These are phyloP conservation scores for Upupa epops DNA, from an alignment of 2,113 vertebrate genomes.

Conservation along the genomic window DNA sequence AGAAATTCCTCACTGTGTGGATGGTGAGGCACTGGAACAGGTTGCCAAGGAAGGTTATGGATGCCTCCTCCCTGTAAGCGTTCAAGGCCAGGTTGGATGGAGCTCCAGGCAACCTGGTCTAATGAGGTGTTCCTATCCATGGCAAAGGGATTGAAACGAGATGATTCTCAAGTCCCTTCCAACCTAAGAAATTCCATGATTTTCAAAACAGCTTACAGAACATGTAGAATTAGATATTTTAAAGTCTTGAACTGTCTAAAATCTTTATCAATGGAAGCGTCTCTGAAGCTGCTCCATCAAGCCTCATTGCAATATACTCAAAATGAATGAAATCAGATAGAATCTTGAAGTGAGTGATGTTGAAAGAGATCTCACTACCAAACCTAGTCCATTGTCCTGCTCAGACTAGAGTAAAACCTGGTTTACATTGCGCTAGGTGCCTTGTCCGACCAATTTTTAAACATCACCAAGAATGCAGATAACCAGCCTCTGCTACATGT, in stretches of 20 bases:
- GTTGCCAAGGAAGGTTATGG: no score
- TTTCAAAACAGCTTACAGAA: not conserved
- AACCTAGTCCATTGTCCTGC: not conserved
- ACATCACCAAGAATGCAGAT: not conserved
- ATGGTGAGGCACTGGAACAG: no score
- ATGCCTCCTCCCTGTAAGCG: no score
- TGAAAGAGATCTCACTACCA: not conserved
- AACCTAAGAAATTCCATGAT: no score
- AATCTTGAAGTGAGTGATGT: not conserved
- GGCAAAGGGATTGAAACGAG: no score
- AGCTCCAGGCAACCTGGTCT: no score
- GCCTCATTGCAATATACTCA: not conserved
- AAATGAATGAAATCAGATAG: not conserved
- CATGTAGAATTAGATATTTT: not conserved
- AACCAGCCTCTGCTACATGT: not conserved
- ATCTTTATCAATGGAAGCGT: not conserved
- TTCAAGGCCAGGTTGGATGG: no score
- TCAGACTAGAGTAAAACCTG: not conserved
- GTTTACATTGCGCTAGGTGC: not conserved
- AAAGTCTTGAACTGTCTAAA: not conserved
- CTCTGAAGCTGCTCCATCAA: not conserved
- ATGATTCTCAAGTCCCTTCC: no score
- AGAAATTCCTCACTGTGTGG: no score
- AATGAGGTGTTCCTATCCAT: no score
- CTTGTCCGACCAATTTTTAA: not conserved